phyloP scores from a whole-genome alignment of 2,888 invertebrate genomes.

The Chaetogeoica ovagalla region DNA sequence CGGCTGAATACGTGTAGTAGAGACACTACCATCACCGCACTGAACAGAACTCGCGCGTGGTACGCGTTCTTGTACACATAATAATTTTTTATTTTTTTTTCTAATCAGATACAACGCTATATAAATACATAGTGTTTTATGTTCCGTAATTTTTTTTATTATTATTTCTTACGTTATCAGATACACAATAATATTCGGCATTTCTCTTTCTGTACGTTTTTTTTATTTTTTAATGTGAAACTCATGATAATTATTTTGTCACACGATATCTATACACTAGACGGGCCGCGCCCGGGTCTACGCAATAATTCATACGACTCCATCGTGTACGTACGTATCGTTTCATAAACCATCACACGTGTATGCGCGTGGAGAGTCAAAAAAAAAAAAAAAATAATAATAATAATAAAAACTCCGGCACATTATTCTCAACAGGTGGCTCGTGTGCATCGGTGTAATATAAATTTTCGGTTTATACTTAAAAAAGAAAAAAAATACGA shows the following conservation, averaged over 20 bases:
- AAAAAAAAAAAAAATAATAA: neutral
- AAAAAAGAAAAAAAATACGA: constrained; percentile 13
- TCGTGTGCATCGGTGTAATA: constrained; percentile 7
- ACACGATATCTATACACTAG: constrained; percentile 38
- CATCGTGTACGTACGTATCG: constrained; percentile 15
- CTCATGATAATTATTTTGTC: constrained; percentile 50
- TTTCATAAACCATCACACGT: constrained; percentile 19
- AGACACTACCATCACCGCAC: neutral
- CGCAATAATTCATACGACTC: constrained; percentile 41
- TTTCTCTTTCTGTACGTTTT: constrained; percentile 19
- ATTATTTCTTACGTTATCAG: neutral
- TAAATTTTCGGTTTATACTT: constrained; percentile 26
- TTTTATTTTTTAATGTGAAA: constrained; percentile 49
- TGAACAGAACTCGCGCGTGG: neutral
- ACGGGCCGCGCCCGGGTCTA: neutral
- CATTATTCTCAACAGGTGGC: constrained; percentile 45
- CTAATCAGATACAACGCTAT: constrained; percentile 10
- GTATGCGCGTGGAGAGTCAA: constrained; percentile 15
- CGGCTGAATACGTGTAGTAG: neutral
- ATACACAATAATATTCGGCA: constrained; percentile 37
- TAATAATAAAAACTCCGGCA: constrained; percentile 5
- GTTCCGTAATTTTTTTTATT: neutral
- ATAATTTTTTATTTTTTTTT: too few species aligned
- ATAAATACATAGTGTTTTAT: too few species aligned
- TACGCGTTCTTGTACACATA: constrained; percentile 3